Evolutionary conservation across 2,797 vertebrate genomes (phyloP).

Genomic region (Amazona ochrocephala): DNA sequence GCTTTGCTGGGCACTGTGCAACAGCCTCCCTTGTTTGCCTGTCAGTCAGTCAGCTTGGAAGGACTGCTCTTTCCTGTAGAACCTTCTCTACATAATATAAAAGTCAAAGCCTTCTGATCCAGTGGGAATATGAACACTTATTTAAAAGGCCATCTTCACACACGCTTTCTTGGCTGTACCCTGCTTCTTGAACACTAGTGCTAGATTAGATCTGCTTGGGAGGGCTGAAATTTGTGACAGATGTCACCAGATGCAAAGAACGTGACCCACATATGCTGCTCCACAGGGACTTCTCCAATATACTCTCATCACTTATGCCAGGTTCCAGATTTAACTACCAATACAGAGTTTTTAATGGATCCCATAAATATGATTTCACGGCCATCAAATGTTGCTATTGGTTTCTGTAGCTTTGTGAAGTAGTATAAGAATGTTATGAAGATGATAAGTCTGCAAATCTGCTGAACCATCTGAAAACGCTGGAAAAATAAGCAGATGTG

Average conservation of each 20-base stretch:
- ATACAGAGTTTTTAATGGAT: background rate
- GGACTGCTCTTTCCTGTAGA: background rate
- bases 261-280: background rate
- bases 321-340: constrained; percentile 12
- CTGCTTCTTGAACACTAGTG: background rate
- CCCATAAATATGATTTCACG: constrained; percentile 38
- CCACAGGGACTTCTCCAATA: background rate
- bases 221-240: background rate
- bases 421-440: background rate
- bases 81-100: background rate
- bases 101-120: background rate
- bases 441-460: constrained; percentile 31
- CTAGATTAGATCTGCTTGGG: background rate
- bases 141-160: background rate
- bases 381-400: constrained; percentile 20
- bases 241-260: background rate
- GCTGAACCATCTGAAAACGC: background rate
- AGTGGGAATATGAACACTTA: background rate
- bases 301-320: background rate
- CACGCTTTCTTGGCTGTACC: background rate
- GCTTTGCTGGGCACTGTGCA: background rate
- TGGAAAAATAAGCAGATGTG: constrained; percentile 14
- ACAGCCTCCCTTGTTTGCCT: background rate
- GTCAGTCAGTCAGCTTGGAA: background rate
- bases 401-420: constrained; percentile 23